Evolutionary conservation across 2,888 invertebrate species (phyloP).

Genomic region (Cheiracanthium punctorium): DNA sequence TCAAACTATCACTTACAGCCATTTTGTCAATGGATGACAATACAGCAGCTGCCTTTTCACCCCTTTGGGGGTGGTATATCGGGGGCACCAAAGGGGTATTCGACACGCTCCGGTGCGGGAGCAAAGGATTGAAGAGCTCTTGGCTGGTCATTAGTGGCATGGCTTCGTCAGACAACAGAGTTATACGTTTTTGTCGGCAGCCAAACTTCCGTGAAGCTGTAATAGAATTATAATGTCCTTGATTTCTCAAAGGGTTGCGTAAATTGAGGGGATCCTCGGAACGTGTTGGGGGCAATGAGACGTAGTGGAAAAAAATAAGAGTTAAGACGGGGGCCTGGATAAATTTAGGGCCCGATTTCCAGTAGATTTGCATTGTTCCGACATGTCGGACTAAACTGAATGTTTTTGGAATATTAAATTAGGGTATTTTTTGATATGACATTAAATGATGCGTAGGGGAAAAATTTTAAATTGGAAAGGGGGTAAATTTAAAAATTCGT

Average conservation of each 20-base stretch:
- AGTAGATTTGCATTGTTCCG: neutral
- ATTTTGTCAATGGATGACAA: neutral
- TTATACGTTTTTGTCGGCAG: slow-evolving; percentile 29
- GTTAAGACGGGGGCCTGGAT: neutral
- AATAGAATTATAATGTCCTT: slow-evolving; percentile 55
- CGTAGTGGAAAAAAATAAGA: neutral
- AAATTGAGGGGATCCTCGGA: neutral
- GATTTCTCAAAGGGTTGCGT: slow-evolving; percentile 31
- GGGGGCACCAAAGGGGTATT: slow-evolving; percentile 24
- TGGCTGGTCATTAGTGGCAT: neutral
- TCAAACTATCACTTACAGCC: neutral
- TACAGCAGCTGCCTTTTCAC: slow-evolving; percentile 32
- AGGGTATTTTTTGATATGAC: no score
- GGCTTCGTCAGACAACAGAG: neutral
- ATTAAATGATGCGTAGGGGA: no score
- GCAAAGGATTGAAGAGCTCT: slow-evolving; percentile 58
- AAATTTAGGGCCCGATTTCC: neutral
- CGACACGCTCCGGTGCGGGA: slow-evolving; percentile 41
- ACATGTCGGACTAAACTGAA: no score
- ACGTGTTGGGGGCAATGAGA: neutral
- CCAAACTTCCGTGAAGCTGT: slow-evolving; percentile 32
- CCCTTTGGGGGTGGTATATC: slow-evolving; percentile 41
- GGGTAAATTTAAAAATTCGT: no score
- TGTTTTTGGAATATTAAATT: no score
- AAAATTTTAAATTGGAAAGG: no score